Conservation (phyloP, 2,113 vertebrate genomes). For the Theristicus caerulescens region DNA sequence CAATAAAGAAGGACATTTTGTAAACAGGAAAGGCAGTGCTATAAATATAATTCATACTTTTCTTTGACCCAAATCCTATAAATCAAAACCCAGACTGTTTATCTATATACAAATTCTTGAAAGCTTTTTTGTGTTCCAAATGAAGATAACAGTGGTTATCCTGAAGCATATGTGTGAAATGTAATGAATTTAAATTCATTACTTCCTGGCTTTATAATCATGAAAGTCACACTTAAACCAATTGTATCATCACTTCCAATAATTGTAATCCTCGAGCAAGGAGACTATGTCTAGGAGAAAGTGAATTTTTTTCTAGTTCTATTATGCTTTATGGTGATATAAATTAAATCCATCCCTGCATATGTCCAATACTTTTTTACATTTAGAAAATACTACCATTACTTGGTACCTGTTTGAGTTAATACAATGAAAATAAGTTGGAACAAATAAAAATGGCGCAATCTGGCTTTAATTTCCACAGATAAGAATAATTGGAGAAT, state of each 20-base stretch:
- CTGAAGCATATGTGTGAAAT: not conserved
- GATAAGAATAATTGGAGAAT: not conserved
- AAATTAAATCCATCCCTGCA: not conserved
- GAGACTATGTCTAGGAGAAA: not conserved
- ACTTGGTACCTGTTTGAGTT: not conserved
- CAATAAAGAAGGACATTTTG: not conserved
- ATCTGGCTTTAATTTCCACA: not conserved
- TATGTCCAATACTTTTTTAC: not conserved
- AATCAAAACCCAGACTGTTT: not conserved
- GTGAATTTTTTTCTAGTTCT: not conserved
- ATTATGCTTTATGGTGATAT: not conserved
- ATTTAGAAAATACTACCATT: not conserved
- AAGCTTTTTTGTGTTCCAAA: not conserved
- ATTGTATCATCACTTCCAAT: not conserved
- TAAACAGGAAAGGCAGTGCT: not conserved
- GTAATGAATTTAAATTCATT: not conserved
- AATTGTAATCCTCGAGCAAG: not conserved
- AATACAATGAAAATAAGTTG: not conserved
- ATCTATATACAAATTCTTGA: not conserved
- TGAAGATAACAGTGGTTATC: not conserved
- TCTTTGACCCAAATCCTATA: not conserved
- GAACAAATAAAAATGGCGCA: not conserved
- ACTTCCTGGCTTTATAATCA: not conserved
- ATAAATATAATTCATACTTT: not conserved
- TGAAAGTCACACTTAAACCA: not conserved